These are phyloP conservation scores for Micromussa lordhowensis DNA, from an alignment of 92 coral and sea anemone species.

Conservation along the genomic window DNA sequence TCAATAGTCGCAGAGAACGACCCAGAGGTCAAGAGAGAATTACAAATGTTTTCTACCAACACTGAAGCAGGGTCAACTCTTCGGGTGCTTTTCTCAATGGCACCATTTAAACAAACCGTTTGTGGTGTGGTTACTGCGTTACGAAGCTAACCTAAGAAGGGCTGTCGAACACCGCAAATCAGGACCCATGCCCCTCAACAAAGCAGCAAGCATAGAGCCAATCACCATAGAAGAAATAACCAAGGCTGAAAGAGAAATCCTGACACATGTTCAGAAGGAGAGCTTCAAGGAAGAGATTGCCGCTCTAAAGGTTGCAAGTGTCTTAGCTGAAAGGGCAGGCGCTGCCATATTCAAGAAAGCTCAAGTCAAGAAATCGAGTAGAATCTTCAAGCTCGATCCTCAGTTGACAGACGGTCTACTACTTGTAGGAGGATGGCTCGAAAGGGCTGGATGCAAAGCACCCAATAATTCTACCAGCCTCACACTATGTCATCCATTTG, in stretches of 20 bases:
- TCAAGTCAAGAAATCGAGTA: slow-evolving; percentile 40
- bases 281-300: slow-evolving; percentile 51
- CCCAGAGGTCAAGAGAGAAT: neutral
- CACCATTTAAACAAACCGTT: neutral
- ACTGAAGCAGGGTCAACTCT: slow-evolving; percentile 1
- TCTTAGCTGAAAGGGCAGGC: neutral
- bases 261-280: slow-evolving; percentile 3
- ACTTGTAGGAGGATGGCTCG: slow-evolving; percentile 56
- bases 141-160: slow-evolving; percentile 9
- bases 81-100: slow-evolving; percentile 34
- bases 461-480: slow-evolving; percentile 23
- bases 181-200: neutral
- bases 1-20: neutral
- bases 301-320: slow-evolving; percentile 11
- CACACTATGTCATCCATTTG: slow-evolving; percentile 29
- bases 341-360: neutral
- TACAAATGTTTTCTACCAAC: neutral
- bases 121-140: slow-evolving; percentile 49
- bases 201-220: neutral
- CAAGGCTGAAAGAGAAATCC: slow-evolving; percentile 42
- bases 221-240: slow-evolving; percentile 18
- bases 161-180: neutral
- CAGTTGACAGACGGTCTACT: slow-evolving; percentile 46
- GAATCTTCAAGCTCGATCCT: slow-evolving; percentile 59
- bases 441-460: slow-evolving; percentile 8